These are phyloP conservation scores for Hiodon alosoides DNA, from an alignment of 2,113 vertebrate species.

Conservation along the genomic window DNA sequence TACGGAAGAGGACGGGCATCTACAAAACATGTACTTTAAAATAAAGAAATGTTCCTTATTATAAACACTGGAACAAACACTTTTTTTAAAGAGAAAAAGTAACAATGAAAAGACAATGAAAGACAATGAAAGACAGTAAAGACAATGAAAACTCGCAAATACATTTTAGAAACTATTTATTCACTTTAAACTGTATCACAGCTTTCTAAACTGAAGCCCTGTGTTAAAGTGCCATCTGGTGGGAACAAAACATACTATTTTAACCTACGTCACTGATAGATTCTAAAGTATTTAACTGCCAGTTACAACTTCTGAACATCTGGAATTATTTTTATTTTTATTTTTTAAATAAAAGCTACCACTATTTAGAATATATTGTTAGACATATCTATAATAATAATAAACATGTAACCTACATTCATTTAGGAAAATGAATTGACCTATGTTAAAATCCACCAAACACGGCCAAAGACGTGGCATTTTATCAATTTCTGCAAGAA, in stretches of 20 bases:
- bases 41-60: neutral
- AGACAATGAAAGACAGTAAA: conserved; percentile 4
- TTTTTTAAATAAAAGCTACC: too few species aligned
- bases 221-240: conserved; percentile 68
- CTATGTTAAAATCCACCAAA: too few species aligned
- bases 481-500: too few species aligned
- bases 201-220: conserved; percentile 34
- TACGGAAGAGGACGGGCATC: neutral
- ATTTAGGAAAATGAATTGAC: too few species aligned
- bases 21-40: too few species aligned
- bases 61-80: neutral
- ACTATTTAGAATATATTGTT: too few species aligned
- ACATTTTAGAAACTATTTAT: neutral
- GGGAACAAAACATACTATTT: conserved; percentile 50
- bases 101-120: neutral
- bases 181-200: neutral
- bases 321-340: too few species aligned
- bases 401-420: too few species aligned
- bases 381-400: too few species aligned
- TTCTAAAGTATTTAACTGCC: neutral
- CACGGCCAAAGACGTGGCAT: too few species aligned
- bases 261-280: neutral
- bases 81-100: neutral
- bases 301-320: too few species aligned
- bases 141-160: neutral